These are phyloP conservation scores for Drosophila sp. DNA, from an alignment of 1,140 invertebrate genomes.

Conservation along the genomic window DNA sequence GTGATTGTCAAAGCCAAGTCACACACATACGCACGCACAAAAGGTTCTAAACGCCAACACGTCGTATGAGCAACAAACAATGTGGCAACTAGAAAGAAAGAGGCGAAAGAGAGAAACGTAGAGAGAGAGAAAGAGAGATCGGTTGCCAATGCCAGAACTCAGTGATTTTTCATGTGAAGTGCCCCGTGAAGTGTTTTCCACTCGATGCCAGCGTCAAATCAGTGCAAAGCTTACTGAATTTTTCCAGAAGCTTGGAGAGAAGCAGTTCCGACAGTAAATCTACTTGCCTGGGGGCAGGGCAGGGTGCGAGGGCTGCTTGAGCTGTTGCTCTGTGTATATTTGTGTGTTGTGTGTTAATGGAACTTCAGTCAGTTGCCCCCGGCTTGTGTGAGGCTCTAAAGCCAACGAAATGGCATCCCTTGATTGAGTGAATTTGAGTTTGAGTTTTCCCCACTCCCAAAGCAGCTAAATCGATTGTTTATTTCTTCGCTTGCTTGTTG, in stretches of 20 bases:
- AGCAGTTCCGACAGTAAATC: slow-evolving; percentile 41
- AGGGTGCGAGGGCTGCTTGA: background rate
- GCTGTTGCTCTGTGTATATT: slow-evolving; percentile 1
- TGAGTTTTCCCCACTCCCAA: slow-evolving; percentile 18
- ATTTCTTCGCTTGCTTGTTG: slow-evolving; percentile 36
- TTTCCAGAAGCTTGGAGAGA: slow-evolving; percentile 40
- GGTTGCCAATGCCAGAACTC: slow-evolving; percentile 47
- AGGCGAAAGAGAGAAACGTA: background rate
- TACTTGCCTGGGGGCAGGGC: slow-evolving; percentile 17
- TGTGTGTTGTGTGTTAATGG: slow-evolving; percentile 63
- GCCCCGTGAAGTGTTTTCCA: slow-evolving; percentile 71
- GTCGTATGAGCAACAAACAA: slow-evolving; percentile 50
- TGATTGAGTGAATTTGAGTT: slow-evolving; percentile 79
- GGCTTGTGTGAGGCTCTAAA: slow-evolving; percentile 36
- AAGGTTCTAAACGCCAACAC: slow-evolving; percentile 36
- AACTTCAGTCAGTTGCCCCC: slow-evolving; percentile 54
- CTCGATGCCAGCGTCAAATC: slow-evolving; percentile 62
- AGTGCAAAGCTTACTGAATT: slow-evolving; percentile 71
- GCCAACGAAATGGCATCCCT: slow-evolving; percentile 39
- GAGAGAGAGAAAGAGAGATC: background rate
- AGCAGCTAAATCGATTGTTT: slow-evolving; percentile 68
- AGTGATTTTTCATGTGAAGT: slow-evolving; percentile 80
- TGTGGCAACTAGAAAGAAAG: slow-evolving; percentile 18
- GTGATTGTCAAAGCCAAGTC: slow-evolving; percentile 47
- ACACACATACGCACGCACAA: slow-evolving; percentile 2